Conservation (phyloP, 1,140 invertebrate genomes). For the Drosophila tropicalis region DNA sequence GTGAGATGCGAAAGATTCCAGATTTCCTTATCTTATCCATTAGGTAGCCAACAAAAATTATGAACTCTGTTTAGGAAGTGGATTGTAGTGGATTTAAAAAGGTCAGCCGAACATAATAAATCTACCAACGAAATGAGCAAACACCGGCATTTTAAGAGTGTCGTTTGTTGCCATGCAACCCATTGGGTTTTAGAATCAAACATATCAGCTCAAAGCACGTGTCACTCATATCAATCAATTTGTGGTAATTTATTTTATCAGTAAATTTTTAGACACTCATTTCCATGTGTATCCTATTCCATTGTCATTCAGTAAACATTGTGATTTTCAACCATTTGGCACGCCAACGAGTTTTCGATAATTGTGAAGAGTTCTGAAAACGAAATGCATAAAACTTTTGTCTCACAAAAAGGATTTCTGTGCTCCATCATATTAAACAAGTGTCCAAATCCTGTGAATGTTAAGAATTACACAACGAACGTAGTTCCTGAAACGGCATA, state of each 20-base stretch:
- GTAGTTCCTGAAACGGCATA: constrained; percentile 26
- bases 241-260: constrained; percentile 14
- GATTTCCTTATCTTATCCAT: constrained; percentile 41
- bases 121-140: background rate
- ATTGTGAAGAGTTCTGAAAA: constrained; percentile 22
- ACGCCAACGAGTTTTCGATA: background rate
- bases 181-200: background rate
- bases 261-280: background rate
- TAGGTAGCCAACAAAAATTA: constrained; percentile 28
- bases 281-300: background rate
- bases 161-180: background rate
- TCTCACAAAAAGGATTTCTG: constrained; percentile 29
- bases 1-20: background rate
- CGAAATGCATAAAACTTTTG: constrained; percentile 66
- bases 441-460: constrained; percentile 9
- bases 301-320: constrained; percentile 41
- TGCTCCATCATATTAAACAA: constrained; percentile 26
- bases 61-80: constrained; percentile 51
- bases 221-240: constrained; percentile 24
- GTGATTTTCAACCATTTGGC: constrained; percentile 30
- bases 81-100: background rate
- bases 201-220: constrained; percentile 8
- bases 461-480: constrained; percentile 6
- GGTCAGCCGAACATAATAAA: constrained; percentile 4
- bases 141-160: background rate